Percentiles rank a stretch among this genome's conserved stretches.
Evolutionary conservation across 2,113 vertebrate genomes (phyloP).

Genomic region (Cinclus mexicanus): DNA sequence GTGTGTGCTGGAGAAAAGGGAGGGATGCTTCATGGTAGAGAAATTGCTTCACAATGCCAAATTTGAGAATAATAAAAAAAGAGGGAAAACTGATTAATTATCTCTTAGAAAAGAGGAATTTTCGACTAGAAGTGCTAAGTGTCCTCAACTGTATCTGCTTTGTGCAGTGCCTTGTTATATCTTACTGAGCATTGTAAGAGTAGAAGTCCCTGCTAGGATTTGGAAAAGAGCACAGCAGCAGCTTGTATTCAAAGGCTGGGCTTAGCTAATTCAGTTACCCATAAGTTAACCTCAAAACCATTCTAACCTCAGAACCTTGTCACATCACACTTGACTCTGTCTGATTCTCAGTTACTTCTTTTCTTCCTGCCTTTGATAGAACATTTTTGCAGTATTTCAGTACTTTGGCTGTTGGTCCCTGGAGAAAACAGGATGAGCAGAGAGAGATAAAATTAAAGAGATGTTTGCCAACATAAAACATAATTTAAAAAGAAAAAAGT

Average conservation of each 20-base stretch:
- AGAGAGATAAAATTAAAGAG: conserved; percentile 48
- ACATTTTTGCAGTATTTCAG: background rate
- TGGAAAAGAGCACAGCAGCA: background rate
- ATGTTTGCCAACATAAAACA: conserved; percentile 14
- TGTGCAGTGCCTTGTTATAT: background rate
- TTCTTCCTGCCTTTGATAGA: conserved; percentile 37
- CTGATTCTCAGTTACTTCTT: conserved; percentile 11
- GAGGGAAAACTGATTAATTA: background rate
- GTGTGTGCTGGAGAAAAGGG: background rate
- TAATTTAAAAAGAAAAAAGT: conserved; percentile 17
- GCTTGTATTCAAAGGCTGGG: background rate
- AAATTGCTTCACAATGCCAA: background rate
- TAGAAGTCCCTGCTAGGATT: background rate
- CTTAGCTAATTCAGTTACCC: background rate
- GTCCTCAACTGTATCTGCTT: background rate
- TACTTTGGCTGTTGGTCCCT: background rate
- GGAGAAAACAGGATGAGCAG: conserved; percentile 5
- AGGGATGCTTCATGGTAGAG: background rate
- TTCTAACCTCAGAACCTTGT: background rate
- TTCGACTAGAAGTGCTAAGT: background rate
- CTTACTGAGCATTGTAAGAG: background rate
- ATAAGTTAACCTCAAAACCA: background rate
- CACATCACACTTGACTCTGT: background rate
- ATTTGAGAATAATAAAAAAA: background rate
- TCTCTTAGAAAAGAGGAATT: background rate